Evolutionary conservation across 2,797 vertebrate genomes (phyloP).

Genomic region (Allobates femoralis): DNA sequence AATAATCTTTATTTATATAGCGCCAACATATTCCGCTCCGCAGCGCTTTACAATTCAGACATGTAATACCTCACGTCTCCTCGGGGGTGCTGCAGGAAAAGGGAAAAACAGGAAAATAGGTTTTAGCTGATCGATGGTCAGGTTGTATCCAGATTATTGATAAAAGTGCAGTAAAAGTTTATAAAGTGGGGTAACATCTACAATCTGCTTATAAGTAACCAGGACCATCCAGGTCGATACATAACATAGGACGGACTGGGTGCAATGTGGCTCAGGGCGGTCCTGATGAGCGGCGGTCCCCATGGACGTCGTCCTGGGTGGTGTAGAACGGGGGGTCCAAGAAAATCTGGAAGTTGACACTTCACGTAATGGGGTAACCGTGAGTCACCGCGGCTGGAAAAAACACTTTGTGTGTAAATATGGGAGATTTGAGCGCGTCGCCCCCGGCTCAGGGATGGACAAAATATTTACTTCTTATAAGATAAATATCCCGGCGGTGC

Average conservation of each 20-base stretch:
- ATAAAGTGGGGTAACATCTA: too few species aligned
- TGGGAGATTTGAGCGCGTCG: constrained; percentile 10
- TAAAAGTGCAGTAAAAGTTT: too few species aligned
- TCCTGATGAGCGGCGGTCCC: neutral
- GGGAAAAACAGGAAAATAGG: neutral
- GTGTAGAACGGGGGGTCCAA: neutral
- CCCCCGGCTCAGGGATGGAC: constrained; percentile 47
- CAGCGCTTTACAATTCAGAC: too few species aligned
- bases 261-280: too few species aligned
- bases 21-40: too few species aligned
- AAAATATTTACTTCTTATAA: constrained; percentile 60
- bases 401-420: constrained; percentile 46
- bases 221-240: neutral
- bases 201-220: neutral
- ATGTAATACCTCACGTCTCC: neutral
- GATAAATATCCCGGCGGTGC: constrained; percentile 48
- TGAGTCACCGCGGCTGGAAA: constrained; percentile 51
- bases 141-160: neutral
- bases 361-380: constrained; percentile 29
- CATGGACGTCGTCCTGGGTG: neutral
- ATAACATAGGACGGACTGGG: neutral
- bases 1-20: too few species aligned
- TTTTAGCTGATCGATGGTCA: neutral
- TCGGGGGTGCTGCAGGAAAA: neutral
- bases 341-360: constrained; percentile 50